Evolutionary conservation across 2,797 vertebrate species (phyloP), one percentile per base, ranked within the genome.

Genomic region (Gymnocypris eckloni): DNA sequence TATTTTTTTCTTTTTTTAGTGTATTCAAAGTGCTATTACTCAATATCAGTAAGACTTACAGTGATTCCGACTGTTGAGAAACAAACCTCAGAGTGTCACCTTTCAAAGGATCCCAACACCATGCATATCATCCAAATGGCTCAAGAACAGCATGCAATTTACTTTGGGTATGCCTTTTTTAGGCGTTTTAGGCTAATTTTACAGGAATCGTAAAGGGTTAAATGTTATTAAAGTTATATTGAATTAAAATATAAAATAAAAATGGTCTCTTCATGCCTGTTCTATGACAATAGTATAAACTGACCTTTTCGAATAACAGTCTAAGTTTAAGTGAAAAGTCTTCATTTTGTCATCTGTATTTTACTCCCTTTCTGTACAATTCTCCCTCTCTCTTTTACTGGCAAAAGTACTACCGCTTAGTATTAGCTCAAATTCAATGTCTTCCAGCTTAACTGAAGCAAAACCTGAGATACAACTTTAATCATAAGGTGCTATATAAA

Each of bases 381-480:
- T 93, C 92, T 92, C 90, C 90, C 88, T 84, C 86, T 86, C 77
- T 89, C 11, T 90, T 92, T 67, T 39, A 39, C 93, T 90, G 86
- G 87, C 33, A 64, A 66, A 72, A 13, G 39, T n/a, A 73, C 6
- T 37, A 56, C 6, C 18, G 10, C 9, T 67, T 25, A 79, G 18
- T 37, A n/a, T 33, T 3, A 50, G n/a, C 15, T 28, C 16, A 25
- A 56, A 45, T 25, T 22, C 8, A 61, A 10, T 37, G 13, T 54
- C 50, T 80, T 86, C 70, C 64, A 87, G 50, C 4, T 64, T 56
- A 66, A 79, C n/a, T 48, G 52, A 59, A 52, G n/a, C 28, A 39
- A 75, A 69, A 70, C 2, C 6, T 4, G 16, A 25, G 25, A 20
- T 61, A 70, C 13, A 8, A 39, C 2, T 8, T 75, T 75, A 83